Conservation (phyloP, 2,113 vertebrate species). For the Cyanistes caeruleus region DNA sequence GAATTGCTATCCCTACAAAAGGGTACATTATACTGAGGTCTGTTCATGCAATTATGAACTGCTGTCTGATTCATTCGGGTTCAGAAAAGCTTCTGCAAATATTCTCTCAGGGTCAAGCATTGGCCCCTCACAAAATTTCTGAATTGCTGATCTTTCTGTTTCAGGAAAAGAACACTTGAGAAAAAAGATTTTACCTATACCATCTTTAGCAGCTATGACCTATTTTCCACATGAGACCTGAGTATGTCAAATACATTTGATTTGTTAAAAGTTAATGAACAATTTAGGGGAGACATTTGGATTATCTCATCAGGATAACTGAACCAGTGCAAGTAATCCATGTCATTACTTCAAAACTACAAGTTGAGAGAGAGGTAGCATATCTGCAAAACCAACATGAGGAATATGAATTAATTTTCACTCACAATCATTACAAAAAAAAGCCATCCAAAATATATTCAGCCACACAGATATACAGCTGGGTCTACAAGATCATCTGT, state of each 20-base stretch:
- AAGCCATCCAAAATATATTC: not conserved
- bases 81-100: not conserved
- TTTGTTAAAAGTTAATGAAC: not conserved
- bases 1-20: not conserved
- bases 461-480: not conserved
- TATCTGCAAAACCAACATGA: not conserved
- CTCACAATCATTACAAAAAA: not conserved
- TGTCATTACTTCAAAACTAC: not conserved
- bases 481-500: not conserved
- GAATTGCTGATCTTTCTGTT: not conserved
- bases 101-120: not conserved
- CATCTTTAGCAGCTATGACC: not conserved
- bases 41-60: not conserved
- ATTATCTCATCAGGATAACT: not conserved
- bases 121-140: not conserved
- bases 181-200: not conserved
- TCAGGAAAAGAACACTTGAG: not conserved
- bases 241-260: not conserved
- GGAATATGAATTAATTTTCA: not conserved
- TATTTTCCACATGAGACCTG: not conserved
- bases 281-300: not conserved
- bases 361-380: not conserved
- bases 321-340: not conserved
- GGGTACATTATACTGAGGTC: not conserved
- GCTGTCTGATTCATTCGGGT: not conserved